Conservation (phyloP, 2,113 vertebrate species). For the Oryzias melastigma region DNA sequence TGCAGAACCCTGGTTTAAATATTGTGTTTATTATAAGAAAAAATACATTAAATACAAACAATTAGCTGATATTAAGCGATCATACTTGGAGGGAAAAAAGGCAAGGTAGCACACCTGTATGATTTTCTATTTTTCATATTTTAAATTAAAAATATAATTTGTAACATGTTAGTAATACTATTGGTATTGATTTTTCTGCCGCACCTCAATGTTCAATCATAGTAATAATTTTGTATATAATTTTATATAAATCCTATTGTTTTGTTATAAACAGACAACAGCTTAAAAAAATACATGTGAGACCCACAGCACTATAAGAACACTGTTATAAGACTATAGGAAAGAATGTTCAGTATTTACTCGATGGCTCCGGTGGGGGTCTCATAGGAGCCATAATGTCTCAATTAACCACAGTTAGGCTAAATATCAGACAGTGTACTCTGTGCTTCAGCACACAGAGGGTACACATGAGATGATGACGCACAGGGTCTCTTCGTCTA, state of each 20-base stretch:
- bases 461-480: slow-evolving; percentile 7
- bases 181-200: too few species aligned
- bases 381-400: neutral
- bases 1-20: too few species aligned
- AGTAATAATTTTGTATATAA: slow-evolving; percentile 6
- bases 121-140: too few species aligned
- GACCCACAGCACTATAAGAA: neutral
- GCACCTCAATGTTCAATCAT: too few species aligned
- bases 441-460: neutral
- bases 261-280: neutral
- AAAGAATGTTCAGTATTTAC: slow-evolving; percentile 4
- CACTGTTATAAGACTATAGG: neutral
- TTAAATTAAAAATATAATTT: too few species aligned
- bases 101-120: too few species aligned
- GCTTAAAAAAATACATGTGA: neutral
- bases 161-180: too few species aligned
- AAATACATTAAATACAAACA: too few species aligned
- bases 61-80: too few species aligned
- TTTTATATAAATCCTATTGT: neutral
- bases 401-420: slow-evolving; percentile 2
- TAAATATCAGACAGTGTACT: slow-evolving; percentile 4
- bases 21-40: too few species aligned
- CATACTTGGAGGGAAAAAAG: too few species aligned
- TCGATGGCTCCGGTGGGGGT: neutral
- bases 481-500: slow-evolving; percentile 14